Base-by-base conservation (phyloP, 2,113 vertebrate genomes). In the Halichoerus grypus region DNA sequence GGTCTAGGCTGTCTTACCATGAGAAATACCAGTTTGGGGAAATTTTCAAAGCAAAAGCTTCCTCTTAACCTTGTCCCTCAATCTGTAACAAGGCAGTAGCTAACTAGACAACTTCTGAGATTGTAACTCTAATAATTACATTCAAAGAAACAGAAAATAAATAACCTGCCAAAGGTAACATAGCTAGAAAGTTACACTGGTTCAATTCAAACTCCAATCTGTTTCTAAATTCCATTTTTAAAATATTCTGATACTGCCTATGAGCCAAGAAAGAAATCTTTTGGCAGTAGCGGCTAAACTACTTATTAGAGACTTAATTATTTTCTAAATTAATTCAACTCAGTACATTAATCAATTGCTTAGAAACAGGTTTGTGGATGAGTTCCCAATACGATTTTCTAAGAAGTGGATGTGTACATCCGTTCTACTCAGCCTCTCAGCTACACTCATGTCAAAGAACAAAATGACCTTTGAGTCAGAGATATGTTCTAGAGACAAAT, bases 31-130 rank as follows among this genome's bases (percentile, higher is more conserved):
- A 21, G 18, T 82, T 89, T n/a, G 6, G 46, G 65, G 77, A 82
- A 94, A 97, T n/a, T 85, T 92, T 81, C 91, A 88, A 97, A 92
- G 61, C 74, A 55, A 92, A 96, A 92, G 31, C 61, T 26, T 94
- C 76, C 83, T 77, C 12, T 89, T 74, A 89, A 88, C 28, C 59
- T 87, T 92, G 31, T 69, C 74, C 85, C 49, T 96, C 77, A 90
- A 69, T 67, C 67, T 88, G 28, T n/a, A 87, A 57, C 42, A 92
- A 80, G 51, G 36, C 51, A 74, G 46, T 7, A 92, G 28, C 42
- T 96, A 94, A 95, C n/a, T 88, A 91, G 69, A 33, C 65, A 81
- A 81, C 87, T 95, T 91, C 28, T 93, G 55, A 76, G 10, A 95
- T 0, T 83, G 4, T 91, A 93, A 94, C 36, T 88, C 63, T n/a